Evolutionary conservation across 2,888 invertebrate genomes (phyloP).

Genomic region (Formica aserva): DNA sequence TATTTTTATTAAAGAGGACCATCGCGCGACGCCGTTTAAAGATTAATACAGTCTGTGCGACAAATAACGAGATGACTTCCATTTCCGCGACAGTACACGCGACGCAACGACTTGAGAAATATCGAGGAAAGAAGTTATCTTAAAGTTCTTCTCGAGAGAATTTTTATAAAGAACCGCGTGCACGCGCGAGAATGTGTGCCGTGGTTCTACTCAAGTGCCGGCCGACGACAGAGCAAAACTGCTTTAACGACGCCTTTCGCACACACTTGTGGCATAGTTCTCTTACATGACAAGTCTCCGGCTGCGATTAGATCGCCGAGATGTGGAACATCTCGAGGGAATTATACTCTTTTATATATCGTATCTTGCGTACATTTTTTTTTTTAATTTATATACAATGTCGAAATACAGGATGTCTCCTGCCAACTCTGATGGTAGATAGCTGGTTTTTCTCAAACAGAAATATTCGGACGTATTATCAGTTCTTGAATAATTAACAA

Average conservation of each 20-base stretch:
- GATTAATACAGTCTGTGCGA: slow-evolving; percentile 8
- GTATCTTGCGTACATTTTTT: neutral
- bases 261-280: slow-evolving; percentile 10
- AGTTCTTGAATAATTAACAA: neutral
- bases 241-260: slow-evolving; percentile 31
- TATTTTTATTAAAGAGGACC: neutral
- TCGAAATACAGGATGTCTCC: neutral
- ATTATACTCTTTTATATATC: slow-evolving; percentile 32
- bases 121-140: slow-evolving; percentile 32
- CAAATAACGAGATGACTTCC: slow-evolving; percentile 34
- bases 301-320: slow-evolving; percentile 9
- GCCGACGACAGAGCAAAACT: slow-evolving; percentile 14
- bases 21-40: neutral
- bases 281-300: neutral
- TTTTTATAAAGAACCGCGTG: slow-evolving; percentile 35
- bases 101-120: slow-evolving; percentile 40
- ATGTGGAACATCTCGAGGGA: neutral
- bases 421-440: neutral
- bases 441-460: neutral
- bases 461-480: neutral
- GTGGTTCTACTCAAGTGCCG: slow-evolving; percentile 8
- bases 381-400: slow-evolving; percentile 17
- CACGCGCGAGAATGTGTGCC: slow-evolving; percentile 2
- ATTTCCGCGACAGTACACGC: slow-evolving; percentile 20
- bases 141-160: slow-evolving; percentile 35